Evolutionary conservation across 2,888 invertebrate species (phyloP), one percentile per base, ranked within the genome.

Genomic region (Gibbula magus): DNA sequence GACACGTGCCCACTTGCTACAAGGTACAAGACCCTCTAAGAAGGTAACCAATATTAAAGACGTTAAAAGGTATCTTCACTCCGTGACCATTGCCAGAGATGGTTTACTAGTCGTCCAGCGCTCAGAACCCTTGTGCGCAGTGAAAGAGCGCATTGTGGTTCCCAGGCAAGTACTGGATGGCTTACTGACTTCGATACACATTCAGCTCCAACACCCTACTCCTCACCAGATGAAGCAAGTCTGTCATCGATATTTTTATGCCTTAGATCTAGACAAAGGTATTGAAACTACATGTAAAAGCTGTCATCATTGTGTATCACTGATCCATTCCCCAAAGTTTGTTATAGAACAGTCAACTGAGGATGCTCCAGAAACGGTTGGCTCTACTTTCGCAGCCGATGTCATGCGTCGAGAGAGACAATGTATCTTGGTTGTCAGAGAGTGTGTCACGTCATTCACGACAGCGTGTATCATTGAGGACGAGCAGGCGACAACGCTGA

Each of bases 11-110:
- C 83, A 84, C 51, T 79, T 86, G 1, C 75, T 70, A 20, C 87
- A 87, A 45, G 86, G 86, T 4, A 87, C 87, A 0, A 76, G 85
- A 4, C 88, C 88, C 0, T 88, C 78, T n/a, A 81, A 80, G 35
- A 83, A 79, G 39, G 22, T 61, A 3, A 83, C 80, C 25, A 83
- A 54, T 16, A 75, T 83, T 22, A 73, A 54, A 10, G 79, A 83
- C 39, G 80, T 83, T 20, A 83, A 83, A n/a, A n/a, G n/a, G n/a
- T n/a, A n/a, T n/a, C n/a, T n/a, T n/a, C n/a, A n/a, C n/a, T n/a
- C n/a, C n/a, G 70, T 51, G 32, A 76, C 79, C n/a, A 76, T 83
- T 51, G 45, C 77, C n/a, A 45, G 54, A 25, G 82, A 80, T 75
- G 82, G 83, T 29, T 45, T 80, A 20, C 75, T 84, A 22, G 54